Evolutionary conservation across 2,888 invertebrate species (phyloP).

Genomic region (Oxycera nigricornis): DNA sequence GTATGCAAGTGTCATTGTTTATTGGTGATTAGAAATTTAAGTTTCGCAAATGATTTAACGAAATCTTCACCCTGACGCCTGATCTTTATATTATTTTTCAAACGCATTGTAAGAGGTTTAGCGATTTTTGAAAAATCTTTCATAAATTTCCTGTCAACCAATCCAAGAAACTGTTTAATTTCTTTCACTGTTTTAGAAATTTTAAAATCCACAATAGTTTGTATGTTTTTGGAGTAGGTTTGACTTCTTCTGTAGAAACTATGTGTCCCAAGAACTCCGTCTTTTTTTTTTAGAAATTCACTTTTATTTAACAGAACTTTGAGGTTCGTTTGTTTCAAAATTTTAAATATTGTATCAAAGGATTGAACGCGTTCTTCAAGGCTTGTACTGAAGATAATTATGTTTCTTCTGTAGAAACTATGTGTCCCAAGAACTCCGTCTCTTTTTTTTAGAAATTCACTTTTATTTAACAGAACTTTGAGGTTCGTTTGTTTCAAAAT

Average conservation of each 20-base stretch:
- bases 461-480: not conserved
- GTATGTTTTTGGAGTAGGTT: slow-evolving; percentile 6
- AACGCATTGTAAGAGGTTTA: not conserved
- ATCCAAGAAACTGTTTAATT: slow-evolving; percentile 24
- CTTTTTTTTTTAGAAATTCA: too few species aligned
- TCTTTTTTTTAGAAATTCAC: not conserved
- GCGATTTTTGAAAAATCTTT: slow-evolving; percentile 11
- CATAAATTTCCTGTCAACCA: slow-evolving; percentile 23
- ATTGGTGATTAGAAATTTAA: too few species aligned
- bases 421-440: slow-evolving; percentile 13
- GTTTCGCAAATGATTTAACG: not conserved
- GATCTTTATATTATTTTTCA: not conserved
- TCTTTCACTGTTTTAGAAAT: slow-evolving; percentile 5
- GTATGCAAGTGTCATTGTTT: too few species aligned
- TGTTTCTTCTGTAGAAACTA: too few species aligned
- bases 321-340: too few species aligned
- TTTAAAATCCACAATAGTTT: not conserved
- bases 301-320: too few species aligned
- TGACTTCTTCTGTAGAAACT: not conserved
- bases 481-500: not conserved
- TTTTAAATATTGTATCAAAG: too few species aligned
- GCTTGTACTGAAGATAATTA: too few species aligned
- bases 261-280: too few species aligned
- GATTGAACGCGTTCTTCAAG: too few species aligned
- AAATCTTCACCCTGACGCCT: not conserved